Conservation (phyloP, 2,888 invertebrate genomes). For the Abrostola triplasia region DNA sequence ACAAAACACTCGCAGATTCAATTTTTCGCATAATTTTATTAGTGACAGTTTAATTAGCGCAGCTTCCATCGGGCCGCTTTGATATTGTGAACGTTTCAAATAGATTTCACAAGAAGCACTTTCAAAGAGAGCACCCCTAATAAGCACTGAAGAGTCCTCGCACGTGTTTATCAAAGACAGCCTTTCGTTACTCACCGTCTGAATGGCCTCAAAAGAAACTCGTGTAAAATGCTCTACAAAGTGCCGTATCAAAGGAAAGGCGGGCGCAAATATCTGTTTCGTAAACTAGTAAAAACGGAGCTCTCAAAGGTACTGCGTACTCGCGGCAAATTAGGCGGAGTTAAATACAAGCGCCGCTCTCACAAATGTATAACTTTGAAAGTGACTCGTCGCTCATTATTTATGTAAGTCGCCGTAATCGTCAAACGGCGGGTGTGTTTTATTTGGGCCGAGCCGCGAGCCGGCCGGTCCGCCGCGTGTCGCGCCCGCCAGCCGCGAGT, state of each 20-base stretch:
- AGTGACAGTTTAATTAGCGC: slow-evolving; percentile 88
- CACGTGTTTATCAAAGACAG: slow-evolving; percentile 89
- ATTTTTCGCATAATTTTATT: slow-evolving; percentile 87
- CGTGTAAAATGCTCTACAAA: slow-evolving; percentile 89
- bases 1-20: slow-evolving; percentile 77
- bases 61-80: slow-evolving; percentile 85
- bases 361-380: slow-evolving; percentile 84
- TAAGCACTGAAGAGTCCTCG: slow-evolving; percentile 89
- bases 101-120: slow-evolving; percentile 88
- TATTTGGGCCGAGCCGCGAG: slow-evolving; percentile 72
- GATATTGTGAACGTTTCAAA: slow-evolving; percentile 87
- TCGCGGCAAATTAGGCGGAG: slow-evolving; percentile 88
- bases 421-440: slow-evolving; percentile 76
- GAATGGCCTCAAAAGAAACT: slow-evolving; percentile 89
- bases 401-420: slow-evolving; percentile 85
- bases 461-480: slow-evolving; percentile 57
- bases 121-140: slow-evolving; percentile 88
- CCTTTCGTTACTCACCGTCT: slow-evolving; percentile 89
- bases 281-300: slow-evolving; percentile 88
- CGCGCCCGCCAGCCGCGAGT: slow-evolving; percentile 38
- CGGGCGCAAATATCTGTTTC: slow-evolving; percentile 89
- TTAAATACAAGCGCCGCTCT: slow-evolving; percentile 86
- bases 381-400: slow-evolving; percentile 85
- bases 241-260: slow-evolving; percentile 88
- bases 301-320: slow-evolving; percentile 87